Base-by-base conservation (phyloP, 2,797 vertebrate species). In the Rousettus madagascariensis region DNA sequence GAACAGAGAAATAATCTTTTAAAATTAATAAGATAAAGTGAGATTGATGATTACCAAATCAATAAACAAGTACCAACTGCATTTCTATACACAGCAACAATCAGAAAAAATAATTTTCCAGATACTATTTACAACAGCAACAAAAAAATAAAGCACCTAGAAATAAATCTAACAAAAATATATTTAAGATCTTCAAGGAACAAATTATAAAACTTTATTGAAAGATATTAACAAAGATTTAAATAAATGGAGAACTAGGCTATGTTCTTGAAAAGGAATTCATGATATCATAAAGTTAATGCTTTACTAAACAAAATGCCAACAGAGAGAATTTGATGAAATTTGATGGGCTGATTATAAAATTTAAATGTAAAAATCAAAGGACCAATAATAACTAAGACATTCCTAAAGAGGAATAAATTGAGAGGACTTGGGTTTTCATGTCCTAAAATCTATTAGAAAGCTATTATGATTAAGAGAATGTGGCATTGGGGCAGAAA, bases 331-430 rank as follows among this genome's bases (percentile, higher is more conserved):
- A 92, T 91, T 89, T 82, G 61, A 72, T 63, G 28, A 63, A 41
- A 43, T 77, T 33, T 95, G 3, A 33, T 66, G 36, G 24, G 36
- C 59, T 92, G 53, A 66, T 88, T 72, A 74, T 72, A 86, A 84
- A 79, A 88, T 87, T 53, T 93, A 90, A 88, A 80, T 57, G 55
- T 46, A 72, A 96, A 96, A 97, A 63, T 87, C 12, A 72, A 91
- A 77, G n/a, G 10, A 15, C 8, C 19, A 91, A 49, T 66, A 78
- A 77, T 26, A 91, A 87, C 15, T 10, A 83, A 90, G 51, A 85
- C 11, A 88, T 85, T 83, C 28, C 3, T 38, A 55, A 75, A 86
- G n/a, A 82, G 75, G 59, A 93, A 74, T 46, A 66, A 89, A 46
- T 16, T 53, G 19, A 53, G 26, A 4, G 41, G 16, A 69, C 28